These are phyloP conservation scores for Phyllotis vaccarum DNA, from an alignment of 2,797 vertebrate species.

Conservation along the genomic window DNA sequence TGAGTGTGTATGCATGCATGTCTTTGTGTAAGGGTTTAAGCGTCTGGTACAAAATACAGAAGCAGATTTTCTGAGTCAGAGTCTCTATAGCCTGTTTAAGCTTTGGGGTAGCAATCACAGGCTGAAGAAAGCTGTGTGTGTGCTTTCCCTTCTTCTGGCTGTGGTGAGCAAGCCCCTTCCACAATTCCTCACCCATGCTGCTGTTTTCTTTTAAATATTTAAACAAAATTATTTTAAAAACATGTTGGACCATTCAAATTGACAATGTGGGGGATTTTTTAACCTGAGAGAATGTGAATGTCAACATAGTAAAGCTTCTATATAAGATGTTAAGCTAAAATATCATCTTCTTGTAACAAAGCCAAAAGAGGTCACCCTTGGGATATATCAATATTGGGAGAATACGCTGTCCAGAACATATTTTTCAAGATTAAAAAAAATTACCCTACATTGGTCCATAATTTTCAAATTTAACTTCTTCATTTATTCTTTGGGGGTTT, in stretches of 20 bases:
- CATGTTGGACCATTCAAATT: slow-evolving; percentile 2
- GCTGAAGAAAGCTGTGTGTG: background rate
- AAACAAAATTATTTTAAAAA: slow-evolving; percentile 43
- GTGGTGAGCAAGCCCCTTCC: background rate
- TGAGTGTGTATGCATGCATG: too few relatives aligned
- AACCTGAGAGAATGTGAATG: background rate
- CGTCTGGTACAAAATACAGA: too few relatives aligned
- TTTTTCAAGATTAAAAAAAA: background rate
- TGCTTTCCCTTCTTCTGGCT: background rate
- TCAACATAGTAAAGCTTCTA: background rate
- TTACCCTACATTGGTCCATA: background rate
- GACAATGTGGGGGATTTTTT: background rate
- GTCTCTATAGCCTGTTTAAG: too few relatives aligned
- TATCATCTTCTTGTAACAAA: slow-evolving; percentile 1
- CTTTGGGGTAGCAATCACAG: too few relatives aligned
- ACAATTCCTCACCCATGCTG: background rate
- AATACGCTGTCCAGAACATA: background rate
- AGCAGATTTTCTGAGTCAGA: too few relatives aligned
- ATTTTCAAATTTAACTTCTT: background rate
- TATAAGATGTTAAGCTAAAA: background rate
- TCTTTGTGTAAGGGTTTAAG: too few relatives aligned
- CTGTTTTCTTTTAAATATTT: slow-evolving; percentile 14
- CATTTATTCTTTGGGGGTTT: background rate
- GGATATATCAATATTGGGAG: background rate
- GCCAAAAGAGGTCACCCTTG: background rate